phyloP scores from a whole-genome alignment of 2,888 invertebrate genomes.

The Ophion ventricosus region DNA sequence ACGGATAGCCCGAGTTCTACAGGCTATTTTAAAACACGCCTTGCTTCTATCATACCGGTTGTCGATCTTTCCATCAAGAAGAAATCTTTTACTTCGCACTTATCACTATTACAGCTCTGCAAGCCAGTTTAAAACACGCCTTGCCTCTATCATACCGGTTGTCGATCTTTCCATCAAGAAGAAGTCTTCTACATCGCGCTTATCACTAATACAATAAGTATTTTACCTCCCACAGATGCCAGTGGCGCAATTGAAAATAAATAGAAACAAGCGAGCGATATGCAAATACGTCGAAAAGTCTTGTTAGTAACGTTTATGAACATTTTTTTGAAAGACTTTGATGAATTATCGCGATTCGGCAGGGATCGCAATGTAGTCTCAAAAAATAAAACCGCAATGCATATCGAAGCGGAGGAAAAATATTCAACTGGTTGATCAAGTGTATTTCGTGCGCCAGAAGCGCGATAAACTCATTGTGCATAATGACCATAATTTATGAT shows the following conservation, averaged over 20 bases:
- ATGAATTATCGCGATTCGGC: neutral
- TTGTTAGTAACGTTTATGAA: neutral
- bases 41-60: neutral
- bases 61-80: no score
- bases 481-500: conserved; percentile 16
- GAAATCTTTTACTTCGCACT: neutral
- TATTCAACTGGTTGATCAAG: conserved; percentile 41
- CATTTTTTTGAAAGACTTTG: neutral
- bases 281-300: neutral
- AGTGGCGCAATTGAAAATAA: neutral
- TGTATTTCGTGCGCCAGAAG: neutral
- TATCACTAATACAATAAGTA: neutral
- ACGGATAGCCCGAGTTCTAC: neutral
- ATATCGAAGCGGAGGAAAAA: neutral
- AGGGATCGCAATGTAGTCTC: neutral
- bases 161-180: no score
- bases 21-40: neutral
- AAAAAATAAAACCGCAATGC: neutral
- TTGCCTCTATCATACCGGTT: neutral
- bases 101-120: neutral
- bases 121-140: neutral
- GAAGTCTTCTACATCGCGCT: neutral
- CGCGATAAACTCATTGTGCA: neutral
- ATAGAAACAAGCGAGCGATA: neutral
- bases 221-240: neutral